These are phyloP conservation scores for Hexactinellida sp. DNA, from an alignment of 37 sponge, comb jelly and placozoan species.

Conservation along the genomic window DNA sequence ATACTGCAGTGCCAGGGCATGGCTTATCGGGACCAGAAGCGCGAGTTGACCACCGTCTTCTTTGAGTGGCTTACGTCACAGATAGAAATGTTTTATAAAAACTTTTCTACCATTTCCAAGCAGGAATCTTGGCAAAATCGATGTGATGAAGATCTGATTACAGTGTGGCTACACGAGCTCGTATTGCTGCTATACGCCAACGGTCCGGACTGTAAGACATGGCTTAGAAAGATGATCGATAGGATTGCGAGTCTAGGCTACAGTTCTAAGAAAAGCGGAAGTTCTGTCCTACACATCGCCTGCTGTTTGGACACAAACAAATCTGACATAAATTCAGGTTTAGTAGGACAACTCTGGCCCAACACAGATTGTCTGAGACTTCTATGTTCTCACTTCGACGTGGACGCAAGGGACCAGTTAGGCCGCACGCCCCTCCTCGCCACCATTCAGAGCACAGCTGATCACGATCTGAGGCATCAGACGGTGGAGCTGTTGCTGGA, in stretches of 20 bases:
- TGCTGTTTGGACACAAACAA: neutral
- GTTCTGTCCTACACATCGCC: neutral
- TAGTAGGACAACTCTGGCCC: neutral
- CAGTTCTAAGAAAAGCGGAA: neutral
- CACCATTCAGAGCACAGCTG: neutral
- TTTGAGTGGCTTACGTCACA: neutral
- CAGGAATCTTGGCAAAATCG: neutral
- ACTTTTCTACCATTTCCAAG: neutral
- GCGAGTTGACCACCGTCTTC: neutral
- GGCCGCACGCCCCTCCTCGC: neutral
- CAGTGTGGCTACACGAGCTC: neutral
- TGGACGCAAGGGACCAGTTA: neutral
- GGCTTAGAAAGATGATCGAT: neutral
- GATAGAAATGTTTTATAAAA: neutral
- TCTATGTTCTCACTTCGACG: neutral
- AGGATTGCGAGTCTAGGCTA: neutral
- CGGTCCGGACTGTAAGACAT: neutral
- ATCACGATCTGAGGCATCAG: neutral
- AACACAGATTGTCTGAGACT: neutral
- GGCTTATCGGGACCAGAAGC: neutral
- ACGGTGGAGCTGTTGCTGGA: neutral
- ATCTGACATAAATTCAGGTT: neutral
- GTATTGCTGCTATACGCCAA: neutral
- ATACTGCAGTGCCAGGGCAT: neutral
- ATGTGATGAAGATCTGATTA: neutral